Evolutionary conservation across 2,113 vertebrate species (phyloP), one percentile per base, ranked within the genome.

Genomic region (Eulacestoma nigropectus): DNA sequence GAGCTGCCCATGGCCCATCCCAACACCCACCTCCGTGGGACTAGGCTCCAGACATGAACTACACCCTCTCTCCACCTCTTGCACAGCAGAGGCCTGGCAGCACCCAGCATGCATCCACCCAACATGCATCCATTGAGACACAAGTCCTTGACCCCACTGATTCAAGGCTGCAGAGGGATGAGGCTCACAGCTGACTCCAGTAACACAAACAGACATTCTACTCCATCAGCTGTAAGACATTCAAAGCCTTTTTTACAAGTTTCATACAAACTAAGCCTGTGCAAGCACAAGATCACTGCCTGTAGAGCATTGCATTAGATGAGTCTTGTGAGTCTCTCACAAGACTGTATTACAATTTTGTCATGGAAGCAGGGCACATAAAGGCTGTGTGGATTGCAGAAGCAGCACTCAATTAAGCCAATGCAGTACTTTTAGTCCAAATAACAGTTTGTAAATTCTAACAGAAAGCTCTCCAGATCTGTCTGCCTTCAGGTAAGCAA

Each of bases 61-160:
- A 60, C 16, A 12, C 4, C 6, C 16, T 18, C 25, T 62, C 29
- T 11, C 6, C 20, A 59, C 15, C 18, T 39, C 9, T 2, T 22
- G 30, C 26, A 67, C n/a, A 72, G 52, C 8, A 1, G 13, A 7
- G 8, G 18, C 19, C 49, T 37, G 20, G 27, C 47, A 44, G 69
- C 25, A 76, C 3, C 16, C 73, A 80, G 26, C 4, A 1, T 10
- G 23, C 30, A 35, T 13, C 27, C n/a, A 53, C 13, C 46, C 25
- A 67, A 21, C 16, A 49, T 1, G 0, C 20, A 18, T 39, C 42
- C 25, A 49, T 14, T 2, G 0, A 46, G 35, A 37, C n/a, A 49
- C 29, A 32, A 62, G 32, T 59, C 30, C 41, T 41, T 46, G 27
- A 44, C 39, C 8, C 8, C 29, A 32, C 33, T 47, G n/a, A 49